Base-by-base conservation (phyloP, 2,888 invertebrate genomes). In the Torymus texanus region DNA sequence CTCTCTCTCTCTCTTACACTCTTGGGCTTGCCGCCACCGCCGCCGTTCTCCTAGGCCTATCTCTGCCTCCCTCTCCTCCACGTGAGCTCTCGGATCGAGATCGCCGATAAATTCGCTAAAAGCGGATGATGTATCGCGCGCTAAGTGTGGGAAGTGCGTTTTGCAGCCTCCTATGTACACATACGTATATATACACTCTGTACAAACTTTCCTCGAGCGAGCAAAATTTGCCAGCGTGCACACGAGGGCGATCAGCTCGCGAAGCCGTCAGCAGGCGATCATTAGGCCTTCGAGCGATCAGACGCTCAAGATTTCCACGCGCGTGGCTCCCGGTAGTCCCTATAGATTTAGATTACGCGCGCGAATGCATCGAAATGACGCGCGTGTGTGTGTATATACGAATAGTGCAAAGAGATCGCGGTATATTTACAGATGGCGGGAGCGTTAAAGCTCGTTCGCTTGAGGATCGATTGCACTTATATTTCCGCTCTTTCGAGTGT, bases 71-170 rank as follows among this genome's bases (percentile, higher is more conserved):
- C 41, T 21, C 16, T 13, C 24, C 59, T 21, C 12, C 2, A 41
- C n/a, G 12, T 21, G 10, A 14, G 11, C n/a, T 59, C 59, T 5
- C 18, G 79, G 68, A 79, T 79, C 63, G 55, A 75, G 75, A 79
- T 79, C 61, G 71, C n/a, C 61, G 75, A 80, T 80, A 80, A 72
- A 55, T 58, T 62, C 58, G 62, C 72, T 71, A 72, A 79, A 80
- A 67, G 59, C 63, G 72, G 72, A 76, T 80, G 79, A 80, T 80
- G 55, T 65, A 80, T 70, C 63, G 72, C 72, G 61, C 21, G 11
- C 16, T n/a, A 41, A 67, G 21, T 76, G 75, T 80, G 75, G 76
- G 72, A 80, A 76, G 80, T 80, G 75, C 80, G 76, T 80, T 68
- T 21, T 51, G 41, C 51, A 2, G 21, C 56, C 55, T 14, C 10